Conservation (phyloP, 2,113 vertebrate genomes). For the Apodemus speciosus region DNA sequence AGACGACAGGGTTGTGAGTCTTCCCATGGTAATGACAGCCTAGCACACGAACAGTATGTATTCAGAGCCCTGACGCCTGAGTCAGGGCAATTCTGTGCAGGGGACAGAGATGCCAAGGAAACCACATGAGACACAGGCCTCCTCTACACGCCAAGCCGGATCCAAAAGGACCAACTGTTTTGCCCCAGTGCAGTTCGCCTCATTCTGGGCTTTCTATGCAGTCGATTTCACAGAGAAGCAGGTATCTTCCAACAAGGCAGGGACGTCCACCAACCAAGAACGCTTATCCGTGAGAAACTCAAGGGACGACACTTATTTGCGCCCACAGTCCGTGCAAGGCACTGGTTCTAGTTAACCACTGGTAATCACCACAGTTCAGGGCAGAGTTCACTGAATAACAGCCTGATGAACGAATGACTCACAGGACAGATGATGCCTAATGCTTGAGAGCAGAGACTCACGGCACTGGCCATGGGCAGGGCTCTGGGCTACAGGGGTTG, state of each 20-base stretch:
- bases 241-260: no score
- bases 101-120: background rate
- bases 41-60: background rate
- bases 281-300: background rate
- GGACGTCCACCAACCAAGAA: no score
- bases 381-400: background rate
- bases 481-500: background rate
- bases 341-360: background rate
- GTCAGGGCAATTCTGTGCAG: background rate
- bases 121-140: background rate
- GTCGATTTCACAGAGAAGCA: no score
- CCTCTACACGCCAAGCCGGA: background rate
- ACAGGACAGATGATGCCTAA: background rate
- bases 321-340: background rate
- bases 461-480: background rate
- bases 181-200: no score
- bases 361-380: background rate
- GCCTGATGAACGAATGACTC: background rate
- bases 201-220: no score
- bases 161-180: no score
- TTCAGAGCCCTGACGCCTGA: background rate
- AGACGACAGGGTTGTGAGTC: background rate
- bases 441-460: background rate
- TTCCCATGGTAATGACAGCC: constrained; percentile 8
- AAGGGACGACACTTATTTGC: background rate